Evolutionary conservation across 2,113 vertebrate species (phyloP), one percentile per base, ranked within the genome.

Genomic region (Artemisiospiza belli): DNA sequence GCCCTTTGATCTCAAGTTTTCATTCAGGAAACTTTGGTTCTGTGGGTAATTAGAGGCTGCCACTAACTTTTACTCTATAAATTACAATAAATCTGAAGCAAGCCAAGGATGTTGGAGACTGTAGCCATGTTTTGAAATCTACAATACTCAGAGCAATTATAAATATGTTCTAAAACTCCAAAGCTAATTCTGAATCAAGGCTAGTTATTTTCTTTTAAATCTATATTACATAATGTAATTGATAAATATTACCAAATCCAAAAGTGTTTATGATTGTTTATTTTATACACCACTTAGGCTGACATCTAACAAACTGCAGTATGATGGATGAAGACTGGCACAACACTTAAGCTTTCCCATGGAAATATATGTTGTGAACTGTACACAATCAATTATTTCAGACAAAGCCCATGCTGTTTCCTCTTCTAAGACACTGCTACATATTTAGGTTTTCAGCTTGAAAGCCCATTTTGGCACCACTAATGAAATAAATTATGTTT

Each of bases 401-500:
- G 93, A 94, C 62, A 91, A 95, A 97, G 80, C 57, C 73, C 95
- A 90, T 89, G 83, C 87, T 83, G 76, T 73, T 94, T 83, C 55
- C 52, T 63, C 87, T 85, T 54, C 61, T 87, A 83, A 83, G 92
- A 82, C 83, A 76, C 27, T 88, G 67, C 80, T 82, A 91, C 79
- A 61, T 88, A 90, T 80, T 91, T 83, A 94, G 58, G 80, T 84
- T 94, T 96, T 95, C 90, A 96, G 87, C 81, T 91, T 94, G 87
- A 95, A 89, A 94, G 95, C 55, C 61, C 94, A 95, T 94, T 96
- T 91, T 97, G 96, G 94, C 96, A 92, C 76, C 88, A 93, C 79
- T 95, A 94, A 96, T 91, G 82, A 97, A 97, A 97, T 97, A 97
- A 98, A 96, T 94, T 95, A 95, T 97, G 95, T 90, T 92, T 97